These are phyloP conservation scores for Chironomus riparius DNA, from an alignment of 2,888 invertebrate genomes.

Conservation along the genomic window DNA sequence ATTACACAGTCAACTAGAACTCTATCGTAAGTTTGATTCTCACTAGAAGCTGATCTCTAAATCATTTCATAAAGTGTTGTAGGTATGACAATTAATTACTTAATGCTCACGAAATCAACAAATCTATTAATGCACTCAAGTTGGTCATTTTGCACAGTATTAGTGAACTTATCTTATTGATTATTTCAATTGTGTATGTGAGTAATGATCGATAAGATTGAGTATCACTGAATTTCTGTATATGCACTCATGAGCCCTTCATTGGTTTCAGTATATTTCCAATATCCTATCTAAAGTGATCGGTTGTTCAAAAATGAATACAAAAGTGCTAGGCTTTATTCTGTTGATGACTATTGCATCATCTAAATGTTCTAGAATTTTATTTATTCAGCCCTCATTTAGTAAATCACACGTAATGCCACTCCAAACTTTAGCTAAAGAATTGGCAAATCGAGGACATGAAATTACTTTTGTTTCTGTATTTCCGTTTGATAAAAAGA, in stretches of 20 bases:
- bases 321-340: neutral
- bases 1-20: too few relatives aligned
- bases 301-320: constrained; percentile 34
- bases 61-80: too few relatives aligned
- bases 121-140: too few relatives aligned
- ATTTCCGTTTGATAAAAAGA: neutral
- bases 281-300: neutral
- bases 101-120: too few relatives aligned
- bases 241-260: neutral
- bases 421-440: neutral
- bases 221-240: neutral
- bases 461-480: neutral
- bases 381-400: constrained; percentile 30
- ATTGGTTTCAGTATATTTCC: constrained; percentile 28
- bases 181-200: too few relatives aligned
- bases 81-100: too few relatives aligned
- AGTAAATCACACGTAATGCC: neutral
- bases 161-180: too few relatives aligned
- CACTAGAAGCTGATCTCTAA: too few relatives aligned
- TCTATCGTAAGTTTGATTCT: too few relatives aligned
- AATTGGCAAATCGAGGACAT: neutral
- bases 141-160: too few relatives aligned
- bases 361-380: neutral
- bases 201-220: neutral
- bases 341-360: neutral